phyloP scores from a whole-genome alignment of 2,888 invertebrate genomes.

The Chrysotoxum bicinctum region DNA sequence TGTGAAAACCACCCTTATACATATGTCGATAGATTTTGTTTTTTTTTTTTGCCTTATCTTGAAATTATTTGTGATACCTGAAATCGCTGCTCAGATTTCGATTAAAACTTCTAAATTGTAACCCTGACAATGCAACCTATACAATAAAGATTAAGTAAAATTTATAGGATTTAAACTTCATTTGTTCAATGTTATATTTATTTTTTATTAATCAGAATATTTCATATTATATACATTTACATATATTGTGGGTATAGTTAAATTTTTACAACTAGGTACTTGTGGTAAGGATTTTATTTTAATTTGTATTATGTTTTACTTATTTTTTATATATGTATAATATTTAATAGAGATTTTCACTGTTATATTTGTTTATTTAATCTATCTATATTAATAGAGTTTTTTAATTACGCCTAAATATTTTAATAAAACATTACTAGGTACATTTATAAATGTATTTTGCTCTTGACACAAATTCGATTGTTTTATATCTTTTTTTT shows the following conservation, averaged over 20 bases:
- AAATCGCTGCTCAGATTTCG: neutral
- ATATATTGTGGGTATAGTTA: slow-evolving; percentile 2
- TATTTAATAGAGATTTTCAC: slow-evolving; percentile 48
- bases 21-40: neutral
- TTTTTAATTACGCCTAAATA: neutral
- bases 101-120: neutral
- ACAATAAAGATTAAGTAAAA: neutral
- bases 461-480: slow-evolving; percentile 24
- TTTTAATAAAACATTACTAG: neutral
- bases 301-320: neutral
- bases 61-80: neutral
- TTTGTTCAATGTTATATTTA: neutral
- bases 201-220: slow-evolving; percentile 26
- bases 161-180: neutral
- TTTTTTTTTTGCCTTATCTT: neutral
- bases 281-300: slow-evolving; percentile 35
- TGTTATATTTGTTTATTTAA: slow-evolving; percentile 47
- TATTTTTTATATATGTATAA: slow-evolving; percentile 17
- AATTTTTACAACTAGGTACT: slow-evolving; percentile 54
- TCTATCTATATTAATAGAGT: slow-evolving; percentile 26
- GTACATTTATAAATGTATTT: neutral
- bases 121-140: neutral
- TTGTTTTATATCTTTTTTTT: neutral
- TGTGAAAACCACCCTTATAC: neutral
- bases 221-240: neutral